Conservation (phyloP, 2,888 invertebrate genomes). For the Ferdinandea cuprea region DNA sequence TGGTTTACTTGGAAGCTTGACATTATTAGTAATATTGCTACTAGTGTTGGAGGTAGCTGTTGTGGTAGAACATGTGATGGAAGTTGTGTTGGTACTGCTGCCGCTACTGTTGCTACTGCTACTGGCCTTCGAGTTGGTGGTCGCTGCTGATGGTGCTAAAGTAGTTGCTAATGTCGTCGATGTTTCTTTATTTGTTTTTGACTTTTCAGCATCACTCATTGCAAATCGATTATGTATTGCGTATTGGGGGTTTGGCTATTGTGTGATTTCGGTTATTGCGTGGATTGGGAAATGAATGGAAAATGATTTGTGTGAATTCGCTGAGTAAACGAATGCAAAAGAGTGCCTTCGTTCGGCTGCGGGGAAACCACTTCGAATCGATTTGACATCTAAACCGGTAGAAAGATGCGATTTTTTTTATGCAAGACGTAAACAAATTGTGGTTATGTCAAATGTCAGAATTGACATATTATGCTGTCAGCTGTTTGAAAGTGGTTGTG, state of each 20-base stretch:
- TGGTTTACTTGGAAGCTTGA: slow-evolving; percentile 44
- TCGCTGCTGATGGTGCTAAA: slow-evolving; percentile 14
- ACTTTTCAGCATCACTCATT: slow-evolving; percentile 70
- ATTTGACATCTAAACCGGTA: slow-evolving; percentile 64
- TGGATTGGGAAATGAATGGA: slow-evolving; percentile 47
- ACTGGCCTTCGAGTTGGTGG: slow-evolving; percentile 12
- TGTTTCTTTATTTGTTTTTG: slow-evolving; percentile 58
- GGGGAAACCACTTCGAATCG: slow-evolving; percentile 25
- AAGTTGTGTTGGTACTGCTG: background rate
- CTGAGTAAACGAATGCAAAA: slow-evolving; percentile 22
- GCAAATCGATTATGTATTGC: slow-evolving; percentile 8
- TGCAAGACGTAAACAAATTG: slow-evolving; percentile 51
- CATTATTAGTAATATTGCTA: background rate
- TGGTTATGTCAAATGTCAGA: slow-evolving; percentile 39
- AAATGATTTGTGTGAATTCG: too few relatives aligned
- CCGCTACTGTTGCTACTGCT: slow-evolving; percentile 8
- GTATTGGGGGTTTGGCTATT: slow-evolving; percentile 1
- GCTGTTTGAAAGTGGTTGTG: slow-evolving; percentile 41
- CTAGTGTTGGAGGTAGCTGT: background rate
- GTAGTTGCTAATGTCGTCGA: slow-evolving; percentile 36
- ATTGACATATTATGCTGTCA: slow-evolving; percentile 8
- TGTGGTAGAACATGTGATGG: background rate
- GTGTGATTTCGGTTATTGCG: background rate
- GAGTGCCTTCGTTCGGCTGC: slow-evolving; percentile 23
- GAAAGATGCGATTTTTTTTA: slow-evolving; percentile 22